Base-by-base conservation (phyloP, 2,113 vertebrate genomes). In the Cygnus buccinator region DNA sequence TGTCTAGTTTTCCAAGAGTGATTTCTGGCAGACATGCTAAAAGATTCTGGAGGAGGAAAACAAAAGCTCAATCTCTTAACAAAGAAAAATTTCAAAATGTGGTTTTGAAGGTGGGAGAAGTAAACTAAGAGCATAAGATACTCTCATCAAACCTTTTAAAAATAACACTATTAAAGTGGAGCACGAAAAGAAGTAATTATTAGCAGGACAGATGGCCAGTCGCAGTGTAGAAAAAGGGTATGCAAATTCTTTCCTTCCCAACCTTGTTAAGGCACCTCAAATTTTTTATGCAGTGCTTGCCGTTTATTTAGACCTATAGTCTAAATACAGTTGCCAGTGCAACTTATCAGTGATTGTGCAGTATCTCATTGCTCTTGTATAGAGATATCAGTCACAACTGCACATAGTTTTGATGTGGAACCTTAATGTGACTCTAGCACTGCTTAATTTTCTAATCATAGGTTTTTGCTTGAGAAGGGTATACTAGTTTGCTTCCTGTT, bases 21-120 rank as follows among this genome's bases (percentile, higher is more conserved):
- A 73, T 90, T 96, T 79, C 73, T 94, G 91, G 61, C 78, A 94
- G 55, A 67, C 16, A 5, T 84, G 81, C 75, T 80, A 77, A 89
- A 90, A 71, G 80, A 76, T 95, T 52, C 77, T 73, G 22, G 33
- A 83, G 71, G 59, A 88, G 57, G 33, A 85, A 89, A 65, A 72
- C 67, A 84, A 76, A 94, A 88, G 46, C 39, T 95, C 37, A 15
- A 23, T 82, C 35, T 83, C 87, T 87, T 61, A 31, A 44, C 61
- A 67, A 94, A 88, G 31, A 84, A 61, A 83, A 79, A 26, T 41
- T 65, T 72, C 29, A 33, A 35, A 39, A 17, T 66, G 39, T 33
- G 25, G 6, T 18, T 82, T 66, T 12, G 6, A 77, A 77, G 87
- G 58, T 46, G 63, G 23, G 8, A 84, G 28, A 41, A 43, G 16